These are phyloP conservation scores for Stomatorhinus ivindoensis DNA, from an alignment of 2,113 vertebrate species.

Conservation along the genomic window DNA sequence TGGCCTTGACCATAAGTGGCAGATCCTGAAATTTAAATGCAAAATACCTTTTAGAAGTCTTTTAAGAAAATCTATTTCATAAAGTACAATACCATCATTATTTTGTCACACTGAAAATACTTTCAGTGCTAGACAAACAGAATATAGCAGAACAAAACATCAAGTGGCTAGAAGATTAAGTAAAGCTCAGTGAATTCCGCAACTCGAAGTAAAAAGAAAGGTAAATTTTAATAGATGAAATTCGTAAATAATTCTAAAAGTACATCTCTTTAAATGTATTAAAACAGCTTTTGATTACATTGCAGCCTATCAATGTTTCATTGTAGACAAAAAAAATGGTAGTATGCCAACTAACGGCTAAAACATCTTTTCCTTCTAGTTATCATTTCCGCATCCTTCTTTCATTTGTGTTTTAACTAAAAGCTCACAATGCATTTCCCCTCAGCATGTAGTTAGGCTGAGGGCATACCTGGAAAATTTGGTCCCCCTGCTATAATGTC, in stretches of 20 bases:
- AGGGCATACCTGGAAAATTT: background rate
- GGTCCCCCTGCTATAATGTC: background rate
- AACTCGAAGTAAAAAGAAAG: background rate
- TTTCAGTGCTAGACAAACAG: background rate
- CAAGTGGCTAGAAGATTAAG: background rate
- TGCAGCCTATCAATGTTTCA: background rate
- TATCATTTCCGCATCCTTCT: background rate
- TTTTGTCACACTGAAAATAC: background rate
- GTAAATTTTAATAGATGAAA: background rate
- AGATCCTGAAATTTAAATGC: background rate
- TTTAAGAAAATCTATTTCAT: background rate
- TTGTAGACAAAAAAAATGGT: background rate
- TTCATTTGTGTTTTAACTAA: background rate
- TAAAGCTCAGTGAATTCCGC: background rate
- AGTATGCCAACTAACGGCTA: background rate
- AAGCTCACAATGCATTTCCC: background rate
- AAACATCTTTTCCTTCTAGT: background rate
- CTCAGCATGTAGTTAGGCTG: background rate
- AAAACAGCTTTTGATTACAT: background rate
- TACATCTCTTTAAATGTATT: background rate
- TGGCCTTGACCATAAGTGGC: background rate
- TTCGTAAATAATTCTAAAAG: background rate
- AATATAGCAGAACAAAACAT: background rate
- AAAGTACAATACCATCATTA: background rate
- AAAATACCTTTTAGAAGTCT: background rate